A percentile compares a stretch with the other conserved stretches of the same genome.
phyloP scores from a whole-genome alignment of 2,113 vertebrate species.

The Prolemur simus region DNA sequence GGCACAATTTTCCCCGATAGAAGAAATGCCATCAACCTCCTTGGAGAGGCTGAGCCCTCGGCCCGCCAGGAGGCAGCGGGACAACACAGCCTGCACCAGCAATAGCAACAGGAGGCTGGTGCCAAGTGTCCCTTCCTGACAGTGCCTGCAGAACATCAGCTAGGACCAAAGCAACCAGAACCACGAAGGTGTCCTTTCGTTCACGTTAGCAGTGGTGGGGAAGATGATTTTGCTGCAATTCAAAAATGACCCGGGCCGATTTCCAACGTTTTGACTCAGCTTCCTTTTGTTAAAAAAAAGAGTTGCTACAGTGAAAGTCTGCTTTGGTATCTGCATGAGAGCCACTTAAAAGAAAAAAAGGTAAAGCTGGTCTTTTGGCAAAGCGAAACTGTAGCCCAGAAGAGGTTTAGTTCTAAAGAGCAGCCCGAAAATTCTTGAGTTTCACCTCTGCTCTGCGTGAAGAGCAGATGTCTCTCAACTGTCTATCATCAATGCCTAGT shows the following conservation, averaged over 20 bases:
- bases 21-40: background rate
- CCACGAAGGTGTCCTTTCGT: background rate
- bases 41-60: background rate
- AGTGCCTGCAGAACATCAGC: background rate
- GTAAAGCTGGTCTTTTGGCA: background rate
- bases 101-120: background rate
- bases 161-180: background rate
- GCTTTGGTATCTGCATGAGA: background rate
- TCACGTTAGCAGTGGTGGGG: background rate
- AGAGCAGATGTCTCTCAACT: background rate
- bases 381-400: background rate
- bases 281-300: background rate
- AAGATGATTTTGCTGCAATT: background rate
- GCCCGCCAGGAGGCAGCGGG: background rate
- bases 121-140: constrained; percentile 28
- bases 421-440: background rate
- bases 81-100: background rate
- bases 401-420: background rate
- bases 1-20: background rate
- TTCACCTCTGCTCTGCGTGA: background rate
- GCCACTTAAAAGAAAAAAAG: background rate
- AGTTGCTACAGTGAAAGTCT: background rate
- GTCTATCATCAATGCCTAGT: background rate
- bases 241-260: background rate
- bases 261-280: background rate